Evolutionary conservation across 2,113 vertebrate species (phyloP).

Genomic region (Todiramphus chloris): DNA sequence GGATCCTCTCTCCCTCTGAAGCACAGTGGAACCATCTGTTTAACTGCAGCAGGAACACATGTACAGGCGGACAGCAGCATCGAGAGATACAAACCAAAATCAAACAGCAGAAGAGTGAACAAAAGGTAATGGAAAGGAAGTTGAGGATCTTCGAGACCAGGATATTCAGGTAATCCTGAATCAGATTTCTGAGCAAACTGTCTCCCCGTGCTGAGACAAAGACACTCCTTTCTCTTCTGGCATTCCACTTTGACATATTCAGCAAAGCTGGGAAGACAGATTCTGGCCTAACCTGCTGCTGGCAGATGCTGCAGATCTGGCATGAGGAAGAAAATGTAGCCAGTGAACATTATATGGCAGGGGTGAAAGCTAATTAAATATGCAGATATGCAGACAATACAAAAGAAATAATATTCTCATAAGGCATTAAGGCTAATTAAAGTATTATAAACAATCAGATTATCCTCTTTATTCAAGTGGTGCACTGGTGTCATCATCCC

Average conservation of each 20-base stretch:
- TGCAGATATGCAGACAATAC: background rate
- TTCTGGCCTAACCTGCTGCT: background rate
- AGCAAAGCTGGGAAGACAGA: background rate
- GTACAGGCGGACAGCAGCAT: background rate
- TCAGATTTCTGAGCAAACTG: background rate
- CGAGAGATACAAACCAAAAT: background rate
- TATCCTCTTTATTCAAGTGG: conserved; percentile 7
- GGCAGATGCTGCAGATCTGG: background rate
- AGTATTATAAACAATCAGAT: conserved; percentile 6
- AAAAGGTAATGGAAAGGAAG: background rate
- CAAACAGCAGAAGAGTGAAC: background rate
- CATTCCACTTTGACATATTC: background rate
- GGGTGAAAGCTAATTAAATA: conserved; percentile 20
- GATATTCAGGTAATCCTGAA: background rate
- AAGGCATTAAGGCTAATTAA: background rate
- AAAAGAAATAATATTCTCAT: background rate
- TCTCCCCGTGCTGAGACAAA: background rate
- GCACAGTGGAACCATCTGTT: background rate
- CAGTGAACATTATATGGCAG: background rate
- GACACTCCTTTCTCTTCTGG: background rate
- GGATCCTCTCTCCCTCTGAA: background rate
- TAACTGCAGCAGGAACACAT: background rate
- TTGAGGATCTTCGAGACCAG: background rate
- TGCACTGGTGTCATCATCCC: conserved; percentile 5
- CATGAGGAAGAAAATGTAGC: background rate